Conservation (phyloP, 2,888 invertebrate genomes). For the Drosophila koepferae region DNA sequence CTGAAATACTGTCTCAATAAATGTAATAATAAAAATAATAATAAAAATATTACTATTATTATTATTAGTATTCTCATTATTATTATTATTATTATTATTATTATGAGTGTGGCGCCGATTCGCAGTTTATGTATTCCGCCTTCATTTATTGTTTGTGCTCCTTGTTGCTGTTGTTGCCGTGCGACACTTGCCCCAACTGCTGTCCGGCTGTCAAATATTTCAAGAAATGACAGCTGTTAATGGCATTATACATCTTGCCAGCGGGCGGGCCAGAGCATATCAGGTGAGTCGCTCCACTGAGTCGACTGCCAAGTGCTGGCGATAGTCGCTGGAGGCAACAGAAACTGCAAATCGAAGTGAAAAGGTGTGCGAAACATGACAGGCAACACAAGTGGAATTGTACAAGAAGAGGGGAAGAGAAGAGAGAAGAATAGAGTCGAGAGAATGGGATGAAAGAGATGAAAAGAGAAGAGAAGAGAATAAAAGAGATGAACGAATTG, state of each 20-base stretch:
- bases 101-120: constrained; percentile 30
- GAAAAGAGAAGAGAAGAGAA: not conserved
- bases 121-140: constrained; percentile 14
- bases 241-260: constrained; percentile 68
- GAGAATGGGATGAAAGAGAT: not conserved
- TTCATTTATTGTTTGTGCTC: constrained; percentile 9
- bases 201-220: constrained; percentile 72
- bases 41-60: constrained; percentile 33
- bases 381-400: not conserved
- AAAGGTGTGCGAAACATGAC: constrained; percentile 8
- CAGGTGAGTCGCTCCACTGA: constrained; percentile 51
- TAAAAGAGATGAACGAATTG: too few relatives aligned
- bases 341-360: not conserved
- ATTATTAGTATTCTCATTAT: constrained; percentile 42
- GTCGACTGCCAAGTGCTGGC: constrained; percentile 49
- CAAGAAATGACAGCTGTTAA: constrained; percentile 79
- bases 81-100: constrained; percentile 40
- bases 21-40: constrained; percentile 43
- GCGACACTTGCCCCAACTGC: constrained; percentile 40
- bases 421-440: not conserved
- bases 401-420: not conserved
- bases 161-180: constrained; percentile 18
- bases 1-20: constrained; percentile 74
- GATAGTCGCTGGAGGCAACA: constrained; percentile 22
- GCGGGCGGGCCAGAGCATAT: not conserved